Conservation (phyloP, 2,888 invertebrate genomes). For the Biston betularia region DNA sequence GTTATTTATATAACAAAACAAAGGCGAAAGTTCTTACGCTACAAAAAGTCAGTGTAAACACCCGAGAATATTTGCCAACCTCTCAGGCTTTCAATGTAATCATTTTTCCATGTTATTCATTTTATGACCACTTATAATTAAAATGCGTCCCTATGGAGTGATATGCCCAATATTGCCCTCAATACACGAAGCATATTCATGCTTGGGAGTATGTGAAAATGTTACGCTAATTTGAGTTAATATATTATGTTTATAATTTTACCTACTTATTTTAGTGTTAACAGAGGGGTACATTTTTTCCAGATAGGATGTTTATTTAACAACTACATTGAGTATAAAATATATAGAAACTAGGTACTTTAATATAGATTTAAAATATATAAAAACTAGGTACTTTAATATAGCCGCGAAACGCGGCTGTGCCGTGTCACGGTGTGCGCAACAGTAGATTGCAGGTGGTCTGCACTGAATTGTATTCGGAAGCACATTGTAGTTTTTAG, state of each 20-base stretch:
- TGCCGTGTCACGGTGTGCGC: too few relatives aligned
- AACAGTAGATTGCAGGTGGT: too few relatives aligned
- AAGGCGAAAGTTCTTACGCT: too few relatives aligned
- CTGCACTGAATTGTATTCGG: too few relatives aligned
- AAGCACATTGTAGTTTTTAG: too few relatives aligned
- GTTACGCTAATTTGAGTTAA: conserved; percentile 17
- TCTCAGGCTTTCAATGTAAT: conserved; percentile 58
- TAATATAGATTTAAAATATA: too few relatives aligned
- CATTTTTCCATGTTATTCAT: conserved; percentile 55
- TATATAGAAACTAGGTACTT: too few relatives aligned
- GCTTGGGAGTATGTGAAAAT: conserved; percentile 26
- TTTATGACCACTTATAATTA: conserved; percentile 53
- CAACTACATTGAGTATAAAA: too few relatives aligned
- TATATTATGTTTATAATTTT: not conserved
- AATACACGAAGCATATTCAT: conserved; percentile 48
- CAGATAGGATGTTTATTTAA: too few relatives aligned
- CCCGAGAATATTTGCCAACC: conserved; percentile 20
- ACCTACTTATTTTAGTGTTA: not conserved
- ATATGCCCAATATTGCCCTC: conserved; percentile 46
- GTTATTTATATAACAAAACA: not conserved
- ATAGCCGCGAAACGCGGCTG: too few relatives aligned
- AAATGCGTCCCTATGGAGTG: conserved; percentile 57
- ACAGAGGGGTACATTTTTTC: too few relatives aligned
- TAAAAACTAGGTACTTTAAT: too few relatives aligned
- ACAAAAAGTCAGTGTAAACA: not conserved